Evolutionary conservation across 92 coral and sea anemone genomes (phyloP), one percentile per base, ranked within the genome.

Genomic region (Epizoanthus ramosus): DNA sequence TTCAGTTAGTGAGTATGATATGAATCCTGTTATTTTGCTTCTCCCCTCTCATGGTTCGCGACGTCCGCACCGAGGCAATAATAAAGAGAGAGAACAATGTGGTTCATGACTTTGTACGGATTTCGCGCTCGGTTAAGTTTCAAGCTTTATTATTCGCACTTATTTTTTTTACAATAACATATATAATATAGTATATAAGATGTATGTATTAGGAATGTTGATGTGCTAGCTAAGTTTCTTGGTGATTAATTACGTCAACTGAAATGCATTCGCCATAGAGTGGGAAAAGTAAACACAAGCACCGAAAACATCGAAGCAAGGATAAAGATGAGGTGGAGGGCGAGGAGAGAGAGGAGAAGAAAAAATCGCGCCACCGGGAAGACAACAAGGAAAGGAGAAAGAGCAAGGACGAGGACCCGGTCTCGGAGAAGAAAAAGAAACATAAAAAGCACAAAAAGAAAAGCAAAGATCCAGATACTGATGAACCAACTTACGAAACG

Each of bases 211-310:
- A 3, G 68, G 35, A 17, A 10, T 9, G 7, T 31, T 13, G 17
- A 28, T 25, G 28, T 68, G 3, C 8, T 16, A 0, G 6, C 50
- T 47, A 31, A 18, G 21, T 52, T 19, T 50, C 58, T 23, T 45
- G 57, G 50, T 45, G n/a, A 15, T 43, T 71, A 45, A 31, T 71
- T 45, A 8, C 57, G 4, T 25, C 58, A 35, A n/a, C n/a, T n/a
- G n/a, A 59, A 75, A 2, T 76, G 6, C 45, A 14, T 70, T 71
- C 9, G 50, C 68, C 85, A 0, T 33, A 89, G 93, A 89, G 94
- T 83, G 90, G 94, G 6, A 92, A 88, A 25, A 92, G 87, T 75
- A 94, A 92, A 81, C 90, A 89, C 63, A 92, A 92, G 45, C 91
- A 87, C 60, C 90, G 87, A 23, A 94, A 92, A 64, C 92, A 79